Base-by-base conservation (phyloP, 2,797 vertebrate genomes). In the Staurois parvus region DNA sequence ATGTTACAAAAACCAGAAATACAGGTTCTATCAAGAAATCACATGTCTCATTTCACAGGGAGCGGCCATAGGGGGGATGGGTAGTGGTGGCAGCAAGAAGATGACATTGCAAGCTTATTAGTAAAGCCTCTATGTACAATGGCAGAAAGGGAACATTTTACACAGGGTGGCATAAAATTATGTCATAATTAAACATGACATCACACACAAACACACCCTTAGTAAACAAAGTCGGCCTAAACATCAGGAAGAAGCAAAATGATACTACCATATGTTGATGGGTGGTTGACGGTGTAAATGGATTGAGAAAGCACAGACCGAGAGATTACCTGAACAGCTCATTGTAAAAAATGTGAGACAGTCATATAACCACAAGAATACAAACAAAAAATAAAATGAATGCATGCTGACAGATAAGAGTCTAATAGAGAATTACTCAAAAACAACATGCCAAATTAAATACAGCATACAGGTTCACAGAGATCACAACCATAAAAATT, bases 1-100 rank as follows among this genome's bases (percentile, higher is more conserved):
- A 96, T 94, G 48, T 95, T 95, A 89, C 52, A 30, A 68, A 72
- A 84, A 81, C 79, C 75, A 73, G 79, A 78, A 85, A 82, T 59
- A 74, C 83, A 81, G 56, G 76, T 81, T 79, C 62, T 30, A 77
- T 17, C 59, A 29, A 42, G 17, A 70, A 84, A 66, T 82, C 78
- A 64, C 37, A 72, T 69, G 52, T 87, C 56, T 69, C 42, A 37
- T 76, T 79, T 34, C 59, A 74, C 68, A 83, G 30, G 83, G 83
- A 74, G 79, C 30, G 78, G 82, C 56, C 15, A 64, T 15, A 40
- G 70, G 66, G 62, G 75, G 34, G 6, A 21, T 24, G 19, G 52
- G 21, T 59, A 24, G 4, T 9, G 21, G 52, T 9, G 21, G 32
- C 5, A 4, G 34, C 4, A 74, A 4, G 73, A 19, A 59, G 45